Conservation (phyloP, 2,888 invertebrate species). For the Dermolepida albohirtum region DNA sequence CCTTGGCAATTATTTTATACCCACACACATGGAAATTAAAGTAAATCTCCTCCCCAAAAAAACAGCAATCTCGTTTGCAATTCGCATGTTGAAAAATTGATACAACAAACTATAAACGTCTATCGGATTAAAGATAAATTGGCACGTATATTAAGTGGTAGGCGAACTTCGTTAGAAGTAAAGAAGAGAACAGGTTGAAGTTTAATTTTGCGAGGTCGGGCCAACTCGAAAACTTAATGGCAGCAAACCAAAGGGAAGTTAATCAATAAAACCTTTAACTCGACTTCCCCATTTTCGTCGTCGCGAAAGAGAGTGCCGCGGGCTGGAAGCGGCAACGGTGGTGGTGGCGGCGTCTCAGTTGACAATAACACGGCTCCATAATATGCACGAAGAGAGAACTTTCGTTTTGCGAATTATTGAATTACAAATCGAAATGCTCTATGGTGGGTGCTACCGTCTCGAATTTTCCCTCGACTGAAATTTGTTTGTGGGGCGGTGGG, state of each 20-base stretch:
- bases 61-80: not conserved
- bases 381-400: constrained; percentile 53
- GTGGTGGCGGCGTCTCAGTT: constrained; percentile 41
- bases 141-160: constrained; percentile 30
- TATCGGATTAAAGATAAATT: constrained; percentile 26
- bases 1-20: too few species aligned
- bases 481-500: constrained; percentile 34
- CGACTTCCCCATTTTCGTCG: constrained; percentile 57
- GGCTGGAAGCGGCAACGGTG: constrained; percentile 39
- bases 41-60: too few species aligned
- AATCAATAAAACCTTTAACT: constrained; percentile 62
- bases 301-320: constrained; percentile 46
- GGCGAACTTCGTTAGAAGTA: constrained; percentile 56
- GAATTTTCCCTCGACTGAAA: constrained; percentile 25
- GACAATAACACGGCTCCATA: constrained; percentile 54
- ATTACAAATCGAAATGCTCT: constrained; percentile 57
- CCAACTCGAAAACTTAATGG: constrained; percentile 58
- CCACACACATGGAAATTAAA: too few species aligned
- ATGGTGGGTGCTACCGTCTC: constrained; percentile 27
- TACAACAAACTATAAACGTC: constrained; percentile 17
- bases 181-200: constrained; percentile 51
- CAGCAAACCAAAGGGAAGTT: constrained; percentile 58
- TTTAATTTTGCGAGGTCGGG: constrained; percentile 58
- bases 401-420: constrained; percentile 56
- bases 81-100: constrained; percentile 10